phyloP scores from a whole-genome alignment of 2,888 invertebrate genomes.

The Oasisia sp. region DNA sequence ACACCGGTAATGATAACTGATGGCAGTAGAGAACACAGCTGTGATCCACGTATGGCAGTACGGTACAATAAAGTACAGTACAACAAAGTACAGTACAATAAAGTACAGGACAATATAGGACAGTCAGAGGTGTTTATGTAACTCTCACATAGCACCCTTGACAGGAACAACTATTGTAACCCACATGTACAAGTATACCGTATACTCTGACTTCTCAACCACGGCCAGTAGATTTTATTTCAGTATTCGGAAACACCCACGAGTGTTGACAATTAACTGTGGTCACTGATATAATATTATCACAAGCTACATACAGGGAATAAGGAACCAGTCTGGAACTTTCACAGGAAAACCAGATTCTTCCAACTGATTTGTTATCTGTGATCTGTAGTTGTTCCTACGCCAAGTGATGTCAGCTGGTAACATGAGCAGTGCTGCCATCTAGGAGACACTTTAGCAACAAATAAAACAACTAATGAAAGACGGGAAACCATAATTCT shows the following conservation, averaged over 20 bases:
- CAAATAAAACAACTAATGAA: background rate
- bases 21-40: background rate
- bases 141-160: background rate
- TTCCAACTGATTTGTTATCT: background rate
- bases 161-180: background rate
- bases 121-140: background rate
- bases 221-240: background rate
- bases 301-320: too few relatives aligned
- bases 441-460: background rate
- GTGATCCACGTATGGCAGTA: background rate
- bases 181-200: background rate
- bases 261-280: background rate
- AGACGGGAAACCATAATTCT: background rate
- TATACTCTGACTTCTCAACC: background rate
- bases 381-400: background rate
- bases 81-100: too few relatives aligned
- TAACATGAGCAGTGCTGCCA: constrained; percentile 5
- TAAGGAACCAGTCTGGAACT: too few relatives aligned
- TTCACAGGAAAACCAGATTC: background rate
- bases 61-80: too few relatives aligned
- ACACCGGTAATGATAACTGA: background rate
- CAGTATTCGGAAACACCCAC: background rate
- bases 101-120: too few relatives aligned
- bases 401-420: background rate
- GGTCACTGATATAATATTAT: background rate